These are phyloP conservation scores for Sminthopsis crassicaudata DNA, from an alignment of 2,113 vertebrate genomes.

Conservation along the genomic window DNA sequence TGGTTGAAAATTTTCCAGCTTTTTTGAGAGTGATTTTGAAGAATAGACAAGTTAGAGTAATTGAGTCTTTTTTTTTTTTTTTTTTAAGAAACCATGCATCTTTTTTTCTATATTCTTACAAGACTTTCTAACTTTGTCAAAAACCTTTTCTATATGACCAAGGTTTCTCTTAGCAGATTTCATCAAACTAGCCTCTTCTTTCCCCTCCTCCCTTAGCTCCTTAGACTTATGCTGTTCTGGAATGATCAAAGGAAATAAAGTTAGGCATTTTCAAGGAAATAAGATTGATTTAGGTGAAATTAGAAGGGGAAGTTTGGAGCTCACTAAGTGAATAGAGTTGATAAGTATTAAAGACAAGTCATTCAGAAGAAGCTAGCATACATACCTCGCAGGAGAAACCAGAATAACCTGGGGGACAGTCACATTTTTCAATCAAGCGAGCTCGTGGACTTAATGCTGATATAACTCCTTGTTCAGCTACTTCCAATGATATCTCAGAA, in stretches of 20 bases:
- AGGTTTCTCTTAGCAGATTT: not conserved
- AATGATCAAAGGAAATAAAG: not conserved
- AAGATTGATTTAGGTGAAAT: not conserved
- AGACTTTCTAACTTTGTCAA: conserved; percentile 40
- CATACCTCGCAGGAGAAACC: conserved; percentile 97
- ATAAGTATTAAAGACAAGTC: not conserved
- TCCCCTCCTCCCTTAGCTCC: not conserved
- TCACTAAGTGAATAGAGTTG: not conserved
- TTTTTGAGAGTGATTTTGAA: not conserved
- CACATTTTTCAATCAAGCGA: conserved; percentile 92
- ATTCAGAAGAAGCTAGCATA: conserved; percentile 69
- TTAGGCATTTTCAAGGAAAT: not conserved
- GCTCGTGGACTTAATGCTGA: conserved; percentile 86
- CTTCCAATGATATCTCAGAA: conserved; percentile 95
- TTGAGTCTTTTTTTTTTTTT: not conserved
- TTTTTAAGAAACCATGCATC: conserved; percentile 16
- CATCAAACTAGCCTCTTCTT: not conserved
- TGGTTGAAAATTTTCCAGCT: conserved; percentile 33
- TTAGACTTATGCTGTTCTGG: not conserved
- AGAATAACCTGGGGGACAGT: conserved; percentile 93
- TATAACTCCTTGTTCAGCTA: conserved; percentile 87
- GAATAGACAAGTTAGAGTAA: conserved; percentile 12
- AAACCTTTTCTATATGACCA: not conserved
- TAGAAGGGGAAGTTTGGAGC: not conserved
- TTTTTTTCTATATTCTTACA: not conserved